phyloP scores from a whole-genome alignment of 2,113 vertebrate species.

The Perca fluviatilis region DNA sequence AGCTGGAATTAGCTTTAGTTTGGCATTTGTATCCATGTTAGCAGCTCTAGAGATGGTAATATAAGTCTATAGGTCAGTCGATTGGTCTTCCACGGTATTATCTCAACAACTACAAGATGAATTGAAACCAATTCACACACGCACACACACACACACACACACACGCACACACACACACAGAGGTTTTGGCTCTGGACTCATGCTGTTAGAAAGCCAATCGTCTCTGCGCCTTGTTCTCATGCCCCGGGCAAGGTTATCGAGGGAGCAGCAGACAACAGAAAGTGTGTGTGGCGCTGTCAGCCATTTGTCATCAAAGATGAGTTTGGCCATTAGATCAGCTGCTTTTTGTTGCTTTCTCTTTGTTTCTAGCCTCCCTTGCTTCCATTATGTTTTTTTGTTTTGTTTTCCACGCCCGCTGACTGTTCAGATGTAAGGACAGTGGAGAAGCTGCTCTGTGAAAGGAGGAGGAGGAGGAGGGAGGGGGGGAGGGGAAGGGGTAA shows the following conservation, averaged over 20 bases:
- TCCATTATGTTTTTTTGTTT: constrained; percentile 32
- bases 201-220: constrained; percentile 57
- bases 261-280: constrained; percentile 42
- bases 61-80: too few relatives aligned
- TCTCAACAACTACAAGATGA: too few relatives aligned
- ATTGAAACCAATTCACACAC: too few relatives aligned
- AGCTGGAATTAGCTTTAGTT: neutral
- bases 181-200: constrained; percentile 36
- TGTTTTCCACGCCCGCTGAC: constrained; percentile 27
- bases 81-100: too few relatives aligned
- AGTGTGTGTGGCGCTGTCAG: constrained; percentile 41
- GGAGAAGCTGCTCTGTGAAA: constrained; percentile 43
- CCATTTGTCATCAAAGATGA: constrained; percentile 55
- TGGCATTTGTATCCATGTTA: too few relatives aligned
- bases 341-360: constrained; percentile 31
- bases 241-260: constrained; percentile 66
- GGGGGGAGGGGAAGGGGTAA: neutral
- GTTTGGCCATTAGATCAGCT: constrained; percentile 40
- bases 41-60: too few relatives aligned
- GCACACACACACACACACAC: too few relatives aligned
- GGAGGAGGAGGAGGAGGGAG: neutral
- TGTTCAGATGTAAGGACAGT: constrained; percentile 52
- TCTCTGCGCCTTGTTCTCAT: constrained; percentile 43
- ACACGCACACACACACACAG: neutral
- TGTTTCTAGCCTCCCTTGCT: constrained; percentile 32